Conservation (phyloP, 2,113 vertebrate genomes). For the Pantherophis guttatus region DNA sequence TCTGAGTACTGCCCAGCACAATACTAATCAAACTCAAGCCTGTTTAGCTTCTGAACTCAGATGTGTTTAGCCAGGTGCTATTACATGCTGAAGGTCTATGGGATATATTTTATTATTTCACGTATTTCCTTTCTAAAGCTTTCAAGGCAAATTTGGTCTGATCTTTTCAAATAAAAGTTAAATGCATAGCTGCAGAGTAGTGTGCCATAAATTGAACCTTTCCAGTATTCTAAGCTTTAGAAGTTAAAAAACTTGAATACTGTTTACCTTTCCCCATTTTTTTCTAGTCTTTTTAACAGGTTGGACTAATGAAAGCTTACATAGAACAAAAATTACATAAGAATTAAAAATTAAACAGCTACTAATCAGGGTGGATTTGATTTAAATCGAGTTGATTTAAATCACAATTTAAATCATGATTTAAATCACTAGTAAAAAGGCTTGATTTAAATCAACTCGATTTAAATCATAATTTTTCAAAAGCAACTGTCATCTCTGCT, state of each 20-base stretch:
- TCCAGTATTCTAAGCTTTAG: background rate
- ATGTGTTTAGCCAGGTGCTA: background rate
- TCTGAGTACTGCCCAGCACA: background rate
- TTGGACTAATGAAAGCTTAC: background rate
- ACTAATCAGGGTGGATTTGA: background rate
- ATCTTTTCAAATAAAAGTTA: background rate
- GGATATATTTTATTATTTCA: background rate
- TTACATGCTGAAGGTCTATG: background rate
- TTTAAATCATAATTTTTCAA: no score
- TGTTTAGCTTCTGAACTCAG: background rate
- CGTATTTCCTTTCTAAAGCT: background rate
- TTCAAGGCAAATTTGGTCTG: background rate
- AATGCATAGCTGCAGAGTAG: background rate
- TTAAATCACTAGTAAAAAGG: no score
- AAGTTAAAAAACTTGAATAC: background rate
- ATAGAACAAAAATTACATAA: background rate
- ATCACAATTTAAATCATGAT: no score
- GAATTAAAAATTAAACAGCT: background rate
- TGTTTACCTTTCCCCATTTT: background rate
- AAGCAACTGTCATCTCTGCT: no score
- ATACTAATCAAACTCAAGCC: background rate
- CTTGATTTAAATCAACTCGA: no score
- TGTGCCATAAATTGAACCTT: background rate
- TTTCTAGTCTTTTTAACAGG: background rate
- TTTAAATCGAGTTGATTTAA: no score